Conservation (phyloP, 2,113 vertebrate species). For the Tinamus guttatus region DNA sequence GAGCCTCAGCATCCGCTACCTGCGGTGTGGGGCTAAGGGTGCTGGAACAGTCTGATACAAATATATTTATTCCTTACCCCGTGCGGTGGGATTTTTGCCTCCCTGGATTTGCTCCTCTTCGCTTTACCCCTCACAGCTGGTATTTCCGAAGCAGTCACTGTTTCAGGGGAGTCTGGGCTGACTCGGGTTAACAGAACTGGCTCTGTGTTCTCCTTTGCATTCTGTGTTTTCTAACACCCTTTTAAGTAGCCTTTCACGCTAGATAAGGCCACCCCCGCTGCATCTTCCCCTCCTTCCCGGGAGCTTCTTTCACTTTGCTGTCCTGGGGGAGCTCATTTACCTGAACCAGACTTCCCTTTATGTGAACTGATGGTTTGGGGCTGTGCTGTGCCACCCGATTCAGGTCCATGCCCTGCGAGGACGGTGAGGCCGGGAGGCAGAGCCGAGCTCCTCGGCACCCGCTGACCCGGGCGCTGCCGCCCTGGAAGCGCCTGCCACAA, state of each 20-base stretch:
- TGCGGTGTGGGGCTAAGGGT: not conserved
- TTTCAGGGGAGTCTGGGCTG: not conserved
- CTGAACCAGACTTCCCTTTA: not conserved
- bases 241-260: not conserved
- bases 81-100: not conserved
- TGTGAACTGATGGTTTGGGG: not conserved
- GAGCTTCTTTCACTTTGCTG: not conserved
- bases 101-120: not conserved
- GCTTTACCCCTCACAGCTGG: accelerated
- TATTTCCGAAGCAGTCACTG: accelerated
- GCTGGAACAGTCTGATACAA: not conserved
- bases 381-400: not conserved
- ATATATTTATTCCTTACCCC: not conserved
- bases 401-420: not conserved
- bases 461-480: no score
- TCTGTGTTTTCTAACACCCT: accelerated
- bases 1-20: not conserved
- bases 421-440: not conserved
- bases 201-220: not conserved
- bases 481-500: no score
- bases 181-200: not conserved
- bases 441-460: not conserved
- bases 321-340: not conserved
- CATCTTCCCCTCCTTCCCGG: not conserved
- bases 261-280: accelerated